Percentiles rank a stretch among this genome's conserved stretches.
Evolutionary conservation across 2,888 invertebrate genomes (phyloP).

Genomic region (Rhaphigaster nebulosa): DNA sequence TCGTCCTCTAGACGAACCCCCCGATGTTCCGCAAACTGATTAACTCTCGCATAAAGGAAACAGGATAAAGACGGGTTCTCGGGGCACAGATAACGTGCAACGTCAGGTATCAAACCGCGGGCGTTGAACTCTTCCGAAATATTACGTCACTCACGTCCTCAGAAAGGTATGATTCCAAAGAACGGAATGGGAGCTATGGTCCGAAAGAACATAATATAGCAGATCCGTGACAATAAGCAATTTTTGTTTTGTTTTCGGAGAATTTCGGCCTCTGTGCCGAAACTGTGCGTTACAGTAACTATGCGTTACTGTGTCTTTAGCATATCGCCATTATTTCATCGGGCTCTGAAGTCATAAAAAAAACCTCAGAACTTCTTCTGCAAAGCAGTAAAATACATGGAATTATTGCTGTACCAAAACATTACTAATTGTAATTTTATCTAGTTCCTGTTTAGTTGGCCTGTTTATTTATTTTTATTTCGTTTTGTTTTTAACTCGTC

Average conservation of each 20-base stretch:
- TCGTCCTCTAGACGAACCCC: background rate
- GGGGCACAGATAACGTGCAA: background rate
- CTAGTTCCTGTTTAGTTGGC: too few relatives aligned
- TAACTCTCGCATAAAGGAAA: background rate
- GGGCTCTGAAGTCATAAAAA: background rate
- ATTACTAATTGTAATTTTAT: too few relatives aligned
- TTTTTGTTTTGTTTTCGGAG: too few relatives aligned
- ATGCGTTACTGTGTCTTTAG: too few relatives aligned
- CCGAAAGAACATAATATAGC: background rate
- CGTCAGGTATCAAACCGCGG: background rate
- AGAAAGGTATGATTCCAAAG: background rate
- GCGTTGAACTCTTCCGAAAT: background rate
- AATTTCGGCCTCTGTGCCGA: too few relatives aligned
- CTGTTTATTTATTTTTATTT: too few relatives aligned
- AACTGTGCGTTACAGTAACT: too few relatives aligned
- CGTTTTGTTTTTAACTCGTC: too few relatives aligned
- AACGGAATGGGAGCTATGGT: background rate
- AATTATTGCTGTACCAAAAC: too few relatives aligned
- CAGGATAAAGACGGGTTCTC: constrained; percentile 26
- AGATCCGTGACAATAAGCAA: background rate
- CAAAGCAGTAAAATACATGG: background rate
- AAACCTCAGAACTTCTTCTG: background rate
- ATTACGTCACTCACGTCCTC: constrained; percentile 24
- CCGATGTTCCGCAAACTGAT: background rate
- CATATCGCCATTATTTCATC: too few relatives aligned